Conservation (phyloP, 2,797 vertebrate species). For the Danio albolineatus region DNA sequence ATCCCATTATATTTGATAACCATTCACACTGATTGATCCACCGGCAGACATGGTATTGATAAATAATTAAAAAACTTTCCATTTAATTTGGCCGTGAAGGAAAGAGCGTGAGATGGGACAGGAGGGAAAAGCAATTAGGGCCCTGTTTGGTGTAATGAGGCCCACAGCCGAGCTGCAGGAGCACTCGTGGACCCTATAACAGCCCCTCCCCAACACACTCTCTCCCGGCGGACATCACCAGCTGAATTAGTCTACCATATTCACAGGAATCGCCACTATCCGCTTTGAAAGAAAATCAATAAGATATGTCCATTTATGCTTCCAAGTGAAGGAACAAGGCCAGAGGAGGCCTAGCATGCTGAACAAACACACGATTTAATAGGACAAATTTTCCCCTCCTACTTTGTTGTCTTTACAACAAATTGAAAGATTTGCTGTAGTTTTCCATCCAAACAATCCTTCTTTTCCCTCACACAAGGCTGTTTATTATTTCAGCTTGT, state of each 20-base stretch:
- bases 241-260: conserved; percentile 92
- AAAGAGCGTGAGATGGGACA: conserved; percentile 79
- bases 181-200: conserved; percentile 74
- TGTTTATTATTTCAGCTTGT: conserved; percentile 20
- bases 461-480: conserved; percentile 69
- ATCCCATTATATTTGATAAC: conserved; percentile 84
- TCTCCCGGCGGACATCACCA: conserved; percentile 84
- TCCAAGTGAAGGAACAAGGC: conserved; percentile 86
- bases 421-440: conserved; percentile 51
- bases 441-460: conserved; percentile 34
- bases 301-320: conserved; percentile 95
- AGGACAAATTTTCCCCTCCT: conserved; percentile 69
- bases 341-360: conserved; percentile 83
- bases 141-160: conserved; percentile 84
- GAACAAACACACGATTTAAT: conserved; percentile 85
- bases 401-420: conserved; percentile 52
- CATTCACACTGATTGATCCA: conserved; percentile 85
- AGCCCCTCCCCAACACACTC: neutral
- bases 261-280: conserved; percentile 93
- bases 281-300: conserved; percentile 99
- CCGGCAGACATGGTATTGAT: conserved; percentile 87
- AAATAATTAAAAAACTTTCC: conserved; percentile 94
- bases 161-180: conserved; percentile 80
- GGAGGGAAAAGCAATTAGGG: conserved; percentile 82
- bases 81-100: conserved; percentile 84